These are phyloP conservation scores for Ommatoiulus sabulosus DNA, from an alignment of 2,888 invertebrate genomes.

Conservation along the genomic window DNA sequence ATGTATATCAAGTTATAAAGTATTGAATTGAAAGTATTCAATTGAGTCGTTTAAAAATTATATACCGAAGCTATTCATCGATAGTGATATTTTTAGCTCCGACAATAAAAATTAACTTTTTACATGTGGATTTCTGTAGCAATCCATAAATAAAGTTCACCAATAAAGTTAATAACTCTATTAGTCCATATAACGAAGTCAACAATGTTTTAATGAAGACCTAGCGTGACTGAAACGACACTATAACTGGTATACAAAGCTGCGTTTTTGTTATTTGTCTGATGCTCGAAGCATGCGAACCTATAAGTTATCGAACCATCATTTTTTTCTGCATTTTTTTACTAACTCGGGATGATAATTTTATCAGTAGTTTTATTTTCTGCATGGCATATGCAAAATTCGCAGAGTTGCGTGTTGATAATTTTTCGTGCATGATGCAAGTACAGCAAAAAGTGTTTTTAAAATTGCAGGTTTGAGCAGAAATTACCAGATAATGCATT, in stretches of 20 bases:
- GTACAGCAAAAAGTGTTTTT: not conserved
- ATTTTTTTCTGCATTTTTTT: not conserved
- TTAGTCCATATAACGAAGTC: not conserved
- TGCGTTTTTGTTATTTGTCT: not conserved
- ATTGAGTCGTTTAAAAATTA: no score
- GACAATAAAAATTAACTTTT: no score
- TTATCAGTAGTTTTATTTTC: no score
- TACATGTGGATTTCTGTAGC: no score
- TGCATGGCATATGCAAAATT: no score
- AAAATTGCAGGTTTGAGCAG: not conserved
- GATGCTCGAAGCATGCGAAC: not conserved
- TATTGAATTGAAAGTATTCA: no score
- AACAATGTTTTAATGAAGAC: not conserved
- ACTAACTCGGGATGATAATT: no score
- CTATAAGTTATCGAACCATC: not conserved
- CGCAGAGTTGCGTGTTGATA: no score
- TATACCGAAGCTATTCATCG: no score
- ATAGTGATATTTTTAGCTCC: no score
- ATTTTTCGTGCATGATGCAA: not conserved
- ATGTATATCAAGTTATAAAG: no score
- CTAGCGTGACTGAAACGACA: not conserved
- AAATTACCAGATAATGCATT: not conserved
- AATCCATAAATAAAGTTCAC: no score
- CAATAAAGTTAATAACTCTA: not conserved
- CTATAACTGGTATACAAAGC: not conserved